Conservation (phyloP, 2,113 vertebrate species). For the Baryphthengus martii region DNA sequence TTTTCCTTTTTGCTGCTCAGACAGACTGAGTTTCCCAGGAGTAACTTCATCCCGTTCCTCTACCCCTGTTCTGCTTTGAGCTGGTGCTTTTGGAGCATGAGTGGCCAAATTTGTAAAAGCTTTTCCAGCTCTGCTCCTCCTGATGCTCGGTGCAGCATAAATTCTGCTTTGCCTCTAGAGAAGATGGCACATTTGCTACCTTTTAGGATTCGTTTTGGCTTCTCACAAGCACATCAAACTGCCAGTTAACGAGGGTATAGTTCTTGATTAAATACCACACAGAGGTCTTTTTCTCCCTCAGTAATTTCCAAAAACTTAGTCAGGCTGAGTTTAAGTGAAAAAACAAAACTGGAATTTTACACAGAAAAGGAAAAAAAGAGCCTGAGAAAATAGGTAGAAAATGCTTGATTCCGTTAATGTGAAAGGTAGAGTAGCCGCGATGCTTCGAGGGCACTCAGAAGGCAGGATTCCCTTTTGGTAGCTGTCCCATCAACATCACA, state of each 20-base stretch:
- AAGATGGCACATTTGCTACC: neutral
- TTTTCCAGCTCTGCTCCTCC: neutral
- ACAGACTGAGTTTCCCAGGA: neutral
- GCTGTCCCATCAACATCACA: accelerated
- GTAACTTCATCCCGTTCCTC: neutral
- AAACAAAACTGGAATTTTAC: neutral
- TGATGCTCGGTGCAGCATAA: neutral
- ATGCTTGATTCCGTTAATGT: neutral
- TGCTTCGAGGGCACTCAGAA: neutral
- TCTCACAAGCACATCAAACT: neutral
- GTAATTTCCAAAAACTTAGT: neutral
- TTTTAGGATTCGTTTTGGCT: neutral
- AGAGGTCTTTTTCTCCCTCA: neutral
- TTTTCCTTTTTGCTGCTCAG: neutral
- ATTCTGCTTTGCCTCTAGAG: neutral
- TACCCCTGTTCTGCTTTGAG: neutral
- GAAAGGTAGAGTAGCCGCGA: accelerated
- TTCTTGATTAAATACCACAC: neutral
- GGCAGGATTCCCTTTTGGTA: neutral
- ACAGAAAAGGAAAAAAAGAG: neutral
- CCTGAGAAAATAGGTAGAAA: neutral
- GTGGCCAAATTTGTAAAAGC: neutral
- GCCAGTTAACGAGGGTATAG: neutral
- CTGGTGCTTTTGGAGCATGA: neutral
- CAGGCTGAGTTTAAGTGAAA: neutral